Percentiles rank a stretch among this genome's conserved stretches.
Evolutionary conservation across 2,797 vertebrate species (phyloP).

Genomic region (Enteromius anoplus): DNA sequence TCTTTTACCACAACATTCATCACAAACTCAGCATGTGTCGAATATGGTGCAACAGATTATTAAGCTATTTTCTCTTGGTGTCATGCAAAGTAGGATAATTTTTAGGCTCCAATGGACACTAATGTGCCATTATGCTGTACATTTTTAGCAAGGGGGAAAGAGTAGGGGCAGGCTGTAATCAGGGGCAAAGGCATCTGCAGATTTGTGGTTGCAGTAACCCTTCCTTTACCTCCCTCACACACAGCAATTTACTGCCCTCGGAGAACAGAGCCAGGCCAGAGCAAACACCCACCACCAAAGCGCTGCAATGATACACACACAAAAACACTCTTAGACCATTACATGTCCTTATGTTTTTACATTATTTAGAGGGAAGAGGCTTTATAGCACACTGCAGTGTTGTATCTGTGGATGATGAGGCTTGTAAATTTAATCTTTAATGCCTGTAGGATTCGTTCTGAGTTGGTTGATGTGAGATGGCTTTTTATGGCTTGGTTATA

Average conservation of each 20-base stretch:
- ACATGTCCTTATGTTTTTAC: conserved; percentile 46
- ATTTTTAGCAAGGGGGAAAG: conserved; percentile 49
- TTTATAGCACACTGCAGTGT: conserved; percentile 38
- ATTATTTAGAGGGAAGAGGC: conserved; percentile 50
- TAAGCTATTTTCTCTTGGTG: conserved; percentile 45
- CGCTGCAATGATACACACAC: conserved; percentile 29
- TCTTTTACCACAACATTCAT: conserved; percentile 23
- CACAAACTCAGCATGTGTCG: conserved; percentile 34
- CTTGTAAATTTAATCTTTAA: conserved; percentile 59
- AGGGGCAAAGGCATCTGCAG: conserved; percentile 44
- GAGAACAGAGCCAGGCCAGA: conserved; percentile 42
- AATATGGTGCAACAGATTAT: conserved; percentile 34
- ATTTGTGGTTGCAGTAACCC: conserved; percentile 51
- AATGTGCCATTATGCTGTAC: conserved; percentile 53
- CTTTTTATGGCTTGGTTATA: conserved; percentile 33
- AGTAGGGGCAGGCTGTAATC: conserved; percentile 53
- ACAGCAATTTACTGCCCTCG: conserved; percentile 52
- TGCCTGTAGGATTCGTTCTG: conserved; percentile 46
- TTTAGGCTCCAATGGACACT: conserved; percentile 47
- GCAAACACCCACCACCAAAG: conserved; percentile 39
- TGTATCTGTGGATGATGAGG: conserved; percentile 57
- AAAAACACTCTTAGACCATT: conserved; percentile 36
- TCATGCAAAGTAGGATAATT: conserved; percentile 41
- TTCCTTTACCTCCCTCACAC: conserved; percentile 45
- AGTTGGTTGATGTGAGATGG: conserved; percentile 44